Base-by-base conservation (phyloP, 2,888 invertebrate genomes). In the Mythimna albipuncta region DNA sequence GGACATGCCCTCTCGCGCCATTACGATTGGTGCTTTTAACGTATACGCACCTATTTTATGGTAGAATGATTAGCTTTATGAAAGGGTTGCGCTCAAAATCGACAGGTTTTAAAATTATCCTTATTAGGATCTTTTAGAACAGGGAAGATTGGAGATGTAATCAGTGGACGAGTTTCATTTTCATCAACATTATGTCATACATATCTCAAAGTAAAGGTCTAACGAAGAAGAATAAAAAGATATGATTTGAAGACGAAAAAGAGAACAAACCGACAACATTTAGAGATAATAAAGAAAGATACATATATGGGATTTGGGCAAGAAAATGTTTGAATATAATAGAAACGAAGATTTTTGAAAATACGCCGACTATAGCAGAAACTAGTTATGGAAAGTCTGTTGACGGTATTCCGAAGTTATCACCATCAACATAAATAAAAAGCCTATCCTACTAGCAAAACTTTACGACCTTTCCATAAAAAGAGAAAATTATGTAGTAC, bases 1-100 rank as follows among this genome's bases (percentile, higher is more conserved):
- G 87, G 92, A 94, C 95, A 94, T 92, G 94, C 92, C 89, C 93
- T 91, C 92, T 92, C 93, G 93, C 94, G 89, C 94, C 93, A 94
- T 94, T 94, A 93, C 95, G 91, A 94, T 93, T 94, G 93, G 93
- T 91, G 91, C 92, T 89, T 87, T 89, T 92, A 89, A 89, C 90
- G 90, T 90, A 90, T 90, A 91, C 91, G 89, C 91, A 92, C 91
- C 91, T 90, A 90, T 91, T 90, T 91, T 91, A 92, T 89, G 90
- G 90, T 84, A 77, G 89, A 88, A 89, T 92, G 93, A 94, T 94
- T 93, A 93, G 91, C 91, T 93, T 93, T 91, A 89, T 90, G 87
- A 89, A 85, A 88, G 80, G 84, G 82, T 82, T 82, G 75, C 47
- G 64, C 81, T 79, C 64, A 59, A 66, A 76, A 72, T 64, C 81